A percentile compares a stretch with the other conserved stretches of the same genome.
These are phyloP conservation scores for Xyliphius kryptos DNA, from an alignment of 2,113 vertebrate genomes.

Conservation along the genomic window DNA sequence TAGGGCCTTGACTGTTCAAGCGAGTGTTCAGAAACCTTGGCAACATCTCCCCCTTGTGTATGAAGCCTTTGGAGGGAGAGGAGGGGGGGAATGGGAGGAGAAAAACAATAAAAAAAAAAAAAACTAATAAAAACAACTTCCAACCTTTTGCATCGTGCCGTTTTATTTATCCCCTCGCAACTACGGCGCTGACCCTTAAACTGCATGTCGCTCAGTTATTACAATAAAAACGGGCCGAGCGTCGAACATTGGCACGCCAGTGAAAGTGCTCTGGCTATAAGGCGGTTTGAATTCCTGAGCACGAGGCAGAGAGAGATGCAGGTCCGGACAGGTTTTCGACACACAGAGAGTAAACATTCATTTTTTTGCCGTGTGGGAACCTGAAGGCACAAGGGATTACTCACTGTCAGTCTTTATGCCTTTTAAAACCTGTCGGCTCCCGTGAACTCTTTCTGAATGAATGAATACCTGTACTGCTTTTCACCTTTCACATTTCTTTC, in stretches of 20 bases:
- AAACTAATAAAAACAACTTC: no score
- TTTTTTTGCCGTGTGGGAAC: conserved; percentile 10
- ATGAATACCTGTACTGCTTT: conserved; percentile 22
- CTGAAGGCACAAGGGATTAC: conserved; percentile 19
- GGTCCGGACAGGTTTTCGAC: conserved; percentile 19
- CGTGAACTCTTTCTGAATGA: conserved; percentile 22
- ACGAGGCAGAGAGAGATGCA: conserved; percentile 20
- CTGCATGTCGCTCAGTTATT: background rate
- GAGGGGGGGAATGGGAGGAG: no score
- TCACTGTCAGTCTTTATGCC: conserved; percentile 3
- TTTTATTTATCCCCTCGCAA: background rate
- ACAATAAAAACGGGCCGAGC: background rate
- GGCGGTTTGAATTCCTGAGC: conserved; percentile 31
- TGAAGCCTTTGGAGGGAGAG: background rate
- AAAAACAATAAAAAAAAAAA: no score
- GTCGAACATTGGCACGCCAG: background rate
- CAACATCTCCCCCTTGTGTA: conserved; percentile 27
- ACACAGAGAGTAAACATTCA: conserved; percentile 12
- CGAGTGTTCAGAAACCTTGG: conserved; percentile 1
- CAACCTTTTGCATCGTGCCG: no score
- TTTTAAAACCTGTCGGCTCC: conserved; percentile 9
- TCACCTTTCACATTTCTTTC: background rate
- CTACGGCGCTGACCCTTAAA: background rate
- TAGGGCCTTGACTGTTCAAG: background rate
- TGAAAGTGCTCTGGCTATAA: background rate